Percentiles rank a stretch among this genome's conserved stretches.
Conservation (phyloP, 1,140 invertebrate genomes). For the Orussus abietinus region DNA sequence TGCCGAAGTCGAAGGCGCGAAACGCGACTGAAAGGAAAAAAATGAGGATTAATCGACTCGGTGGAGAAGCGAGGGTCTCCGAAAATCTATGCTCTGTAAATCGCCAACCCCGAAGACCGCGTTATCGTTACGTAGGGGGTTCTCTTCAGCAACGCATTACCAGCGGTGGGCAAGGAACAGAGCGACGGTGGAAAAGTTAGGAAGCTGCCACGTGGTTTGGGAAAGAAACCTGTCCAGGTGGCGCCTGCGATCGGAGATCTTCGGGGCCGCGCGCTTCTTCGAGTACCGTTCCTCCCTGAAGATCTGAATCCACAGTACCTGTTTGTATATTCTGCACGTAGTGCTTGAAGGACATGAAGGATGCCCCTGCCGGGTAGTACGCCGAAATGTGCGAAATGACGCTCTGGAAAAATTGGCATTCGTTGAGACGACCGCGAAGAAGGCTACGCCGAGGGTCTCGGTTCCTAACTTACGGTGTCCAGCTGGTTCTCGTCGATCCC, state of each 20-base stretch:
- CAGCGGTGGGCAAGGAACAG: no score
- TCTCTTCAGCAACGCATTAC: no score
- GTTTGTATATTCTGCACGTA: constrained; percentile 38
- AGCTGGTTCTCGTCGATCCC: constrained; percentile 30
- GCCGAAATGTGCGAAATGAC: constrained; percentile 31
- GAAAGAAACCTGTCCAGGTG: no score
- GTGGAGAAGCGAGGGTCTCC: not conserved
- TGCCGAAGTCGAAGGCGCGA: constrained; percentile 54
- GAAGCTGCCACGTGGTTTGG: constrained; percentile 1
- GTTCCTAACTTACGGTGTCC: constrained; percentile 20
- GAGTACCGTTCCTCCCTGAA: no score
- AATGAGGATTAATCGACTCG: not conserved
- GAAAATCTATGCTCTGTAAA: not conserved
- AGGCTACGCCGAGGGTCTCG: no score
- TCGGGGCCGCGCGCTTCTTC: no score
- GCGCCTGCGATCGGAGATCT: no score
- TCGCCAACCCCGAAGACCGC: no score
- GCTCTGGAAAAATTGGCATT: constrained; percentile 26
- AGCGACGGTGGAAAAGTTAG: not conserved
- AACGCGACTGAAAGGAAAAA: constrained; percentile 33
- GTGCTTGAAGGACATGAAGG: constrained; percentile 53
- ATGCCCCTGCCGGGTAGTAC: constrained; percentile 58
- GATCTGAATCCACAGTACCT: constrained; percentile 21
- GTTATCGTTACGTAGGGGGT: no score
- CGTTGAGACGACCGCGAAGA: no score